Evolutionary conservation across 92 coral and sea anemone genomes (phyloP).

Genomic region (Porites rus): DNA sequence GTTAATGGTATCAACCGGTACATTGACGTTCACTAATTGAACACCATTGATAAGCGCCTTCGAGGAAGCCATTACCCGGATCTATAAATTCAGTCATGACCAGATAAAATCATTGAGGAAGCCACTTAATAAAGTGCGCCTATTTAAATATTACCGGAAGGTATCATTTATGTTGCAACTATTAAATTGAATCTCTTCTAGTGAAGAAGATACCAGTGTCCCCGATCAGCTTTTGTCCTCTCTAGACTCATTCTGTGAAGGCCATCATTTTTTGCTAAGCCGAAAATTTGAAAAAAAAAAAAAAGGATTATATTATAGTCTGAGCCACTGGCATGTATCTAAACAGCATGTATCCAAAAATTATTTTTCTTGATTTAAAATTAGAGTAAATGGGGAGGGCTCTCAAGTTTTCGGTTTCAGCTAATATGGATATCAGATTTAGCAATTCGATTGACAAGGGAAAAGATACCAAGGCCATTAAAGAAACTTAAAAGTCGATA

Average conservation of each 20-base stretch:
- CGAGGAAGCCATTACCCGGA: slow-evolving; percentile 11
- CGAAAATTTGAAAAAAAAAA: neutral
- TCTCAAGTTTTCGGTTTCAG: slow-evolving; percentile 50
- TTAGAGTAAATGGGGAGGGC: slow-evolving; percentile 6
- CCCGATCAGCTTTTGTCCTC: neutral
- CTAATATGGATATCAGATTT: slow-evolving; percentile 48
- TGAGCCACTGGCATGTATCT: too few species aligned
- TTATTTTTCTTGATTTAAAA: slow-evolving; percentile 15
- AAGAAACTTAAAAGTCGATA: slow-evolving; percentile 47
- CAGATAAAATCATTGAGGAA: slow-evolving; percentile 13
- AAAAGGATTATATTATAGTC: neutral
- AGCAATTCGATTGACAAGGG: slow-evolving; percentile 38
- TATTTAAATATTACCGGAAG: slow-evolving; percentile 40
- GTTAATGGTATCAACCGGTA: neutral
- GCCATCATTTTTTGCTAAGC: neutral
- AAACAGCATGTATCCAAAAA: neutral
- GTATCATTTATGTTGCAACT: slow-evolving; percentile 26
- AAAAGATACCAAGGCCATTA: slow-evolving; percentile 44
- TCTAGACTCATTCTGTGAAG: neutral
- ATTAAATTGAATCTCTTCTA: slow-evolving; percentile 3
- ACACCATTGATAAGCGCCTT: slow-evolving; percentile 8
- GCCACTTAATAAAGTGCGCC: slow-evolving; percentile 41
- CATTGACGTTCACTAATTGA: slow-evolving; percentile 12
- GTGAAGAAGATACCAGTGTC: neutral
- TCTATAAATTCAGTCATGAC: neutral